Conservation (phyloP, 2,797 vertebrate species). For the Steatocranus sp. region DNA sequence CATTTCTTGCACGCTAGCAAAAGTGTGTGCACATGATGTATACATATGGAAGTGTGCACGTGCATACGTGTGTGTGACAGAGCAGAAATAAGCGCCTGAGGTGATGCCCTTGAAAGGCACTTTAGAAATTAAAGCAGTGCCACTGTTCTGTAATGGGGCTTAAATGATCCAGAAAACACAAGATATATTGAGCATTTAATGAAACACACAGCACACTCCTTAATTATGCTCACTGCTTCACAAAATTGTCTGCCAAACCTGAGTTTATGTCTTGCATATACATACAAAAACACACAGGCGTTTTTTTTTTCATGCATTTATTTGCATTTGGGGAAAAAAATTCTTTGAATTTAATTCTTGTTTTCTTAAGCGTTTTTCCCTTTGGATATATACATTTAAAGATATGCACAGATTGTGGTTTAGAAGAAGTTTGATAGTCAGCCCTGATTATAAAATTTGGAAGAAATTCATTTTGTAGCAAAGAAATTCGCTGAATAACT, state of each 20-base stretch:
- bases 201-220: slow-evolving; percentile 70
- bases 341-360: not conserved
- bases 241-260: slow-evolving; percentile 37
- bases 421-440: not conserved
- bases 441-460: not conserved
- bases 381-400: not conserved
- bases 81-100: slow-evolving; percentile 61
- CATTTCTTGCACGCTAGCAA: not conserved
- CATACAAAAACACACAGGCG: not conserved
- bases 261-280: not conserved
- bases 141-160: slow-evolving; percentile 83
- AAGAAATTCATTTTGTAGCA: not conserved
- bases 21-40: not conserved
- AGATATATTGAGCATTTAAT: slow-evolving; percentile 87
- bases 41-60: not conserved
- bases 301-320: not conserved
- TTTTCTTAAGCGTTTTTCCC: not conserved
- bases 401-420: not conserved
- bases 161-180: slow-evolving; percentile 87
- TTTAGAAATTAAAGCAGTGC: slow-evolving; percentile 83
- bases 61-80: not conserved
- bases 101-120: slow-evolving; percentile 80
- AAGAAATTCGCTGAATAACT: not conserved
- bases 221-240: slow-evolving; percentile 68
- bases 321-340: not conserved